Base-by-base conservation (phyloP, 2,888 invertebrate species). In the Acrocyrtus sp. region DNA sequence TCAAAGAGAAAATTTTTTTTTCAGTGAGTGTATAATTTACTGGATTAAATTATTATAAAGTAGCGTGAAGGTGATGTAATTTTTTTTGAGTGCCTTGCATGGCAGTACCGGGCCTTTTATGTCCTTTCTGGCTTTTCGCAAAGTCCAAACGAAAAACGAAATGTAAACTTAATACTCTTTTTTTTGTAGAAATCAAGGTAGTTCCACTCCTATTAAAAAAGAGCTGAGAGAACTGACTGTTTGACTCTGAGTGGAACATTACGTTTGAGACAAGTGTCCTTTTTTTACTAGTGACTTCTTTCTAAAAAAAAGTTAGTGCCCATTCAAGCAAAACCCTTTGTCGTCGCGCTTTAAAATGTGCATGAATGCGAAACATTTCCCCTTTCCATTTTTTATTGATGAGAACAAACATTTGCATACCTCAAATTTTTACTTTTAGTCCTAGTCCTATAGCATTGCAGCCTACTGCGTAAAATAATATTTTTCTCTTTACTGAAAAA, bases 11-110 rank as follows among this genome's bases (percentile, higher is more conserved):
- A 22, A 12, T 48, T 51, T 10, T 51, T 10, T 3, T 26, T 12
- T 26, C 3, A 1, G n/a, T 26, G 2, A n/a, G 8, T 51, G 19
- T 24, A 19, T 43, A 24, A 6, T 34, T 24, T 41, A 17, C 62
- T 62, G 62, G 51, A 62, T 53, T 51, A 53, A n/a, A 50, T 51
- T 62, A 53, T n/a, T n/a, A 17, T 29, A 50, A 51, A 53, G 10
- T 29, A 26, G 39, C 56, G 39, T 66, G 66, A 66, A 66, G 66
- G 66, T 66, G 57, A 66, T 21, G 27, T 39, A 51, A 39, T 39
- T 24, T 47, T 27, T 8, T 17, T 43, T 48, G 26, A 8, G 21
- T n/a, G n/a, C n/a, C n/a, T n/a, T n/a, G n/a, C n/a, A n/a, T n/a
- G n/a, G n/a, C n/a, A n/a, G n/a, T n/a, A n/a, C n/a, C n/a, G n/a